These are phyloP conservation scores for Julus scanicus DNA, from an alignment of 2,888 invertebrate species.

Conservation along the genomic window DNA sequence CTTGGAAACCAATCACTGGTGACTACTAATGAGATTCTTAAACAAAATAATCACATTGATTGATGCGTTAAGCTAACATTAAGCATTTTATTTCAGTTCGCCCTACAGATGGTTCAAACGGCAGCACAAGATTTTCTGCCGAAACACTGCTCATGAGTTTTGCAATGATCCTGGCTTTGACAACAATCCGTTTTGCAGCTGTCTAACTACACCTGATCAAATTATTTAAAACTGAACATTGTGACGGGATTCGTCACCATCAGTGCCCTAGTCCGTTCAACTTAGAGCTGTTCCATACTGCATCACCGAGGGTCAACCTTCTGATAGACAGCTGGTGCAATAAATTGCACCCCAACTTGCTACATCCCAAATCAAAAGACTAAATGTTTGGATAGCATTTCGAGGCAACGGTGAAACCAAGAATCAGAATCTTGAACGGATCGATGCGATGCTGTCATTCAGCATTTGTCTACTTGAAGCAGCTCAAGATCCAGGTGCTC, in stretches of 20 bases:
- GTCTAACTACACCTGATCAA: not conserved
- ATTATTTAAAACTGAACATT: constrained; percentile 4
- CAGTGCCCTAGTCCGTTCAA: constrained; percentile 14
- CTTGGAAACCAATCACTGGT: constrained; percentile 62
- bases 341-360: not conserved
- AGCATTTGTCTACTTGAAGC: not conserved
- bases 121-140: not conserved
- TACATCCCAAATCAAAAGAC: not conserved
- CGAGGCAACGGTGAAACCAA: not conserved
- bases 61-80: not conserved
- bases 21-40: constrained; percentile 55
- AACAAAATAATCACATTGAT: not conserved
- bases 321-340: not conserved
- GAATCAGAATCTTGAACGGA: not conserved
- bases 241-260: not conserved
- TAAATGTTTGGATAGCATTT: not conserved
- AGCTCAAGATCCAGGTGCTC: not conserved
- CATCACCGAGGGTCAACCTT: not conserved
- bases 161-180: not conserved
- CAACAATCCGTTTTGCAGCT: not conserved
- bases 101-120: not conserved
- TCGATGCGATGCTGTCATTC: not conserved
- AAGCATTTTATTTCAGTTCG: not conserved
- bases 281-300: not conserved
- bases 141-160: not conserved